Conservation (phyloP, 1,140 invertebrate genomes). For the Diploscapter pachys region DNA sequence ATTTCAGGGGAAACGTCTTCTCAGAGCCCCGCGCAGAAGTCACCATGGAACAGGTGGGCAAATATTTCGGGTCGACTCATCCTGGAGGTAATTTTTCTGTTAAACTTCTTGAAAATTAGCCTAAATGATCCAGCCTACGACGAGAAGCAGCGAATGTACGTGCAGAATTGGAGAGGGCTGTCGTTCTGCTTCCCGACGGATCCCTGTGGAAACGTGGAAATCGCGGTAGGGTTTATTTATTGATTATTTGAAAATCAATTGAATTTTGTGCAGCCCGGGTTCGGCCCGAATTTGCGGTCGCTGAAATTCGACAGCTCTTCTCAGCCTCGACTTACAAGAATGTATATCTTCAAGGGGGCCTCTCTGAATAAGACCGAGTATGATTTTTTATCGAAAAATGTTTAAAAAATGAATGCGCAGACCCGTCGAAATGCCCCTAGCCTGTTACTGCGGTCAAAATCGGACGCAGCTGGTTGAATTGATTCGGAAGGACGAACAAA, state of each 20-base stretch:
- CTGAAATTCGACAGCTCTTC: constrained; percentile 47
- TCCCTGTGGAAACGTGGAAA: constrained; percentile 39
- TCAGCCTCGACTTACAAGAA: constrained; percentile 47
- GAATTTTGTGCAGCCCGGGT: constrained; percentile 40
- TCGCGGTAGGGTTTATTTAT: constrained; percentile 8
- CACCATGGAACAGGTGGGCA: constrained; percentile 49
- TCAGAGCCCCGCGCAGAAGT: constrained; percentile 47
- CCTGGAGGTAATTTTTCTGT: constrained; percentile 43
- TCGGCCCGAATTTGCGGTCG: constrained; percentile 51
- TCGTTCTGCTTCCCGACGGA: constrained; percentile 55
- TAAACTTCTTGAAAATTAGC: not conserved
- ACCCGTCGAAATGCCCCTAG: constrained; percentile 42
- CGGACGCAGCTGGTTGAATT: constrained; percentile 28
- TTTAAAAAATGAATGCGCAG: constrained; percentile 21
- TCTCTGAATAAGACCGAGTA: constrained; percentile 45
- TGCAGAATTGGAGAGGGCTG: constrained; percentile 55
- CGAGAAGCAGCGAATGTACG: constrained; percentile 52
- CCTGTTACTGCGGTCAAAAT: constrained; percentile 47
- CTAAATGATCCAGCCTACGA: constrained; percentile 47
- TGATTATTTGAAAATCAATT: not conserved
- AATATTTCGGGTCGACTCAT: constrained; percentile 56
- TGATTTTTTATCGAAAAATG: not conserved
- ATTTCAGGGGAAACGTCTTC: constrained; percentile 47
- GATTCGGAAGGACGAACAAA: constrained; percentile 41
- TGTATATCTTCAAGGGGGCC: constrained; percentile 50